A percentile compares a stretch with the other conserved stretches of the same genome.
Conservation (phyloP, 1,140 invertebrate species). For the Adoxophyes honmai region DNA sequence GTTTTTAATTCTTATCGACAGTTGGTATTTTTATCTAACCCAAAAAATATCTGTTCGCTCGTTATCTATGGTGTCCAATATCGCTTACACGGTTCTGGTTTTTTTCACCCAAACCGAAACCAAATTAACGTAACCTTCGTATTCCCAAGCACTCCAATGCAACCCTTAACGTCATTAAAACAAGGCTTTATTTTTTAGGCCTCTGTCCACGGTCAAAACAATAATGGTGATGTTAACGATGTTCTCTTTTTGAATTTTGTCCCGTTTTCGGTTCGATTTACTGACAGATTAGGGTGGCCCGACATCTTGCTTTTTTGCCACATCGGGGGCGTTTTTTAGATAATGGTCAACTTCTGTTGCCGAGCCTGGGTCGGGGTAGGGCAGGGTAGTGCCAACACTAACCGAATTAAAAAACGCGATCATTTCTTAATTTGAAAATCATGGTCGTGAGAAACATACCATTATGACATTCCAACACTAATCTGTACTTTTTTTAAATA, state of each 20-base stretch:
- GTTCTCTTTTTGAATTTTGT: constrained; percentile 1
- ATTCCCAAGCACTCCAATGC: neutral
- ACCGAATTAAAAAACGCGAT: too few species aligned
- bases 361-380: too few species aligned
- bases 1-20: neutral
- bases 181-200: neutral
- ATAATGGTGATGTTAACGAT: constrained; percentile 3
- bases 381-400: too few species aligned
- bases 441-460: too few species aligned
- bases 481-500: too few species aligned
- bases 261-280: constrained; percentile 5
- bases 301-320: neutral
- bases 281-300: neutral
- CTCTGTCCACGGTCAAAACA: neutral
- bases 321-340: constrained; percentile 2
- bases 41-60: neutral
- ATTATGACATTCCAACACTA: too few species aligned
- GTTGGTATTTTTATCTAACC: neutral
- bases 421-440: too few species aligned
- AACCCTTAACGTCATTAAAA: neutral
- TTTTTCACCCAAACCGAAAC: neutral
- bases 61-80: constrained; percentile 7
- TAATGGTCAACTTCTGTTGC: constrained; percentile 1
- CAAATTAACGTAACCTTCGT: neutral
- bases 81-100: constrained; percentile 2